A percentile compares a stretch with the other conserved stretches of the same genome.
Conservation (phyloP, 2,888 invertebrate species). For the Balanococcus diminutus region DNA sequence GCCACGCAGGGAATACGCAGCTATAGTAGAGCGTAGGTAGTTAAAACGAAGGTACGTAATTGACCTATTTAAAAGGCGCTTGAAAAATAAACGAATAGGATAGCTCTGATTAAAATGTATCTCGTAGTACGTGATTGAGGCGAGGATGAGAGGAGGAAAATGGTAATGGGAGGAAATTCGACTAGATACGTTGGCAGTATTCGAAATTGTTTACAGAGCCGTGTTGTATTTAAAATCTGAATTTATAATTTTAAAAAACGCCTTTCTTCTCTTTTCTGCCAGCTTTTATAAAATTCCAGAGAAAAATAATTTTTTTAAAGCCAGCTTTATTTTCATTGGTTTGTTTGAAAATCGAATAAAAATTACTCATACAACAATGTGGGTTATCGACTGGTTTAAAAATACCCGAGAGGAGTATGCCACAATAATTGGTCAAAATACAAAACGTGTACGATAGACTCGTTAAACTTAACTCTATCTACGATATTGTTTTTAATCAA, state of each 20-base stretch:
- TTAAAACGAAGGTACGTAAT: neutral
- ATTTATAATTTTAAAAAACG: neutral
- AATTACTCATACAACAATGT: too few species aligned
- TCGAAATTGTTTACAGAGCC: neutral
- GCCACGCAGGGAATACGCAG: neutral
- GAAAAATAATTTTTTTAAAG: too few species aligned
- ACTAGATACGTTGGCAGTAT: neutral
- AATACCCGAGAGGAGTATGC: neutral
- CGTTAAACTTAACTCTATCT: neutral
- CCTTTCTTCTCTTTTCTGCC: neutral
- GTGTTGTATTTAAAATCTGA: neutral
- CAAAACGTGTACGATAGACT: neutral
- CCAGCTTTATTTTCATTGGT: too few species aligned
- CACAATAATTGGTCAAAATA: neutral
- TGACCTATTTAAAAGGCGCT: conserved; percentile 23
- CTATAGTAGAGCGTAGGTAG: neutral
- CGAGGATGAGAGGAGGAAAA: neutral
- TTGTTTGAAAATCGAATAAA: too few species aligned
- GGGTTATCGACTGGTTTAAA: neutral
- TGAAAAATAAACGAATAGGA: neutral
- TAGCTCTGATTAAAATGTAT: conserved; percentile 14
- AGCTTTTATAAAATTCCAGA: too few species aligned
- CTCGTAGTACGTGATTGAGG: neutral
- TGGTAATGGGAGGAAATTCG: neutral
- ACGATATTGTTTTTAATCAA: conserved; percentile 17